phyloP scores from a whole-genome alignment of 2,797 vertebrate species.

The Gambelia wislizenii region DNA sequence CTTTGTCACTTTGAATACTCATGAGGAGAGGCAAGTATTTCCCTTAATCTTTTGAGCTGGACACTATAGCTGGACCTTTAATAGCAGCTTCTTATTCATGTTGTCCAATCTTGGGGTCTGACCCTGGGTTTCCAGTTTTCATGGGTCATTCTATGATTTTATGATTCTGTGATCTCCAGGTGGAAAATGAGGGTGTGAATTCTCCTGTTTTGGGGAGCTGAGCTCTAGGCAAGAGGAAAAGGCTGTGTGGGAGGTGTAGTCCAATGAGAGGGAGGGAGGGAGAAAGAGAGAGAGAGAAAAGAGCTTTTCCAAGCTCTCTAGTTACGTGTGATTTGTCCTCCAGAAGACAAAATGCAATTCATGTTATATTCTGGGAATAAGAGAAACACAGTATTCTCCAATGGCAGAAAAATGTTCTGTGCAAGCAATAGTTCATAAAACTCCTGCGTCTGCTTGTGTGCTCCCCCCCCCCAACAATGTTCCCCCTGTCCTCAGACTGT shows the following conservation, averaged over 20 bases:
- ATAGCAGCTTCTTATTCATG: not conserved
- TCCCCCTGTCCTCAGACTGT: slow-evolving; percentile 7
- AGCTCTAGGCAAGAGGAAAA: too few relatives aligned
- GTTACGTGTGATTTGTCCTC: not conserved
- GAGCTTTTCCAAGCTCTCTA: not conserved
- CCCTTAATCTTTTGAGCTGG: not conserved
- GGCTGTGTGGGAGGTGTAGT: not conserved
- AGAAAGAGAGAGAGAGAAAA: too few relatives aligned
- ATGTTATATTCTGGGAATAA: slow-evolving; percentile 40
- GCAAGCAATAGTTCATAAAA: too few relatives aligned
- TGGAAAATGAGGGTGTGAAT: too few relatives aligned
- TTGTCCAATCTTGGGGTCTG: too few relatives aligned
- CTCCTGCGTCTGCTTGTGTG: not conserved
- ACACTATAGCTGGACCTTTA: not conserved
- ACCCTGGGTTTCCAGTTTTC: too few relatives aligned
- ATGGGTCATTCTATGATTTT: too few relatives aligned
- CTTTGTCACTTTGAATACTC: not conserved
- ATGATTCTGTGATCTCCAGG: too few relatives aligned
- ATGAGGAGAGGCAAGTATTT: not conserved
- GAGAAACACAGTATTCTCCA: slow-evolving; percentile 10
- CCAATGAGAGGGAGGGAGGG: too few relatives aligned
- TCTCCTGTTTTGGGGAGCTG: too few relatives aligned
- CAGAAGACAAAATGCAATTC: slow-evolving; percentile 10
- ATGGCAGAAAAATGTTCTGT: too few relatives aligned
- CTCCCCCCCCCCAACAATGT: not conserved